These are phyloP conservation scores for Pandemis heparana DNA, from an alignment of 2,888 invertebrate genomes.

Conservation along the genomic window DNA sequence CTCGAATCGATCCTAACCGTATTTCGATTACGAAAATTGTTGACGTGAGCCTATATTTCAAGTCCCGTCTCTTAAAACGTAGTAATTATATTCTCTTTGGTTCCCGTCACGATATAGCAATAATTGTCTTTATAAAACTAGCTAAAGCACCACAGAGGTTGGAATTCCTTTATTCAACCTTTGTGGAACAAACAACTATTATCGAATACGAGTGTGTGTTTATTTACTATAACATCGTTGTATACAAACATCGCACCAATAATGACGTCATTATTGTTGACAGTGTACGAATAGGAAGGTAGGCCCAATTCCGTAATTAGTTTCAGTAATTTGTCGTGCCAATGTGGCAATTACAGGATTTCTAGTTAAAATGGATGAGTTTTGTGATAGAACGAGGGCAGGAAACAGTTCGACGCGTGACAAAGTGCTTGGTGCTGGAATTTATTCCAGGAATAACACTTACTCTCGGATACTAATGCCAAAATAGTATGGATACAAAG, in stretches of 20 bases:
- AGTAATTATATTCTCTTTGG: no score
- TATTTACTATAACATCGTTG: neutral
- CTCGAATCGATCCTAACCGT: no score
- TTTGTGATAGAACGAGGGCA: conserved; percentile 1
- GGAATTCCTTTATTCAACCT: neutral
- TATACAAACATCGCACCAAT: neutral
- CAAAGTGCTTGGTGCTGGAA: no score
- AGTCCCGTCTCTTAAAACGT: no score
- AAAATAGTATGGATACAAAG: no score
- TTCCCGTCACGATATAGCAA: no score
- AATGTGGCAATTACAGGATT: conserved; percentile 7
- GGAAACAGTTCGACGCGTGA: conserved; percentile 13
- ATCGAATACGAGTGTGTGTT: neutral
- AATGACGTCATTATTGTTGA: conserved; percentile 1
- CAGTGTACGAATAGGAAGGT: neutral
- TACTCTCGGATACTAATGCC: neutral
- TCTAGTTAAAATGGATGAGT: conserved; percentile 2
- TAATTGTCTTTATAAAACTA: no score
- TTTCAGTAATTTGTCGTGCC: conserved; percentile 10
- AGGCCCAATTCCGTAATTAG: neutral
- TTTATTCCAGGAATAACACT: no score
- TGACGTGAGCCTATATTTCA: no score
- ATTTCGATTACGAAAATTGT: no score
- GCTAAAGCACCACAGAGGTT: neutral
- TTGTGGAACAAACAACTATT: neutral